Evolutionary conservation across 2,888 invertebrate species (phyloP).

Genomic region (Junonia oenone): DNA sequence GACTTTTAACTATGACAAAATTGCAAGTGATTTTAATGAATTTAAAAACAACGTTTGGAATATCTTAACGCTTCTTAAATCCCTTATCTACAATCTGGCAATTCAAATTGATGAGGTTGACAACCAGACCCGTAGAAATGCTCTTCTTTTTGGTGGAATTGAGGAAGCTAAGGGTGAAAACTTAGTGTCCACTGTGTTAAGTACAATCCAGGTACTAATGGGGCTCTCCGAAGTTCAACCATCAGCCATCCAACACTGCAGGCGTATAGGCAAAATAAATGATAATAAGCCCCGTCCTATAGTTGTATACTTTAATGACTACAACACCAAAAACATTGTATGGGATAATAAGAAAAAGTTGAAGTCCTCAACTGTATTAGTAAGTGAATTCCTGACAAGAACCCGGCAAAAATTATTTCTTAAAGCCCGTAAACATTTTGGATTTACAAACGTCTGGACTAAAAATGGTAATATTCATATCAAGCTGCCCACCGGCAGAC

Average conservation of each 20-base stretch:
- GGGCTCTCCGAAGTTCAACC: neutral
- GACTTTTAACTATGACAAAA: neutral
- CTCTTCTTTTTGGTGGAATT: neutral
- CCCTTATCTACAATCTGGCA: neutral
- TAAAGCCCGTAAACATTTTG: neutral
- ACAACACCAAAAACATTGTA: no score
- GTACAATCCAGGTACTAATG: neutral
- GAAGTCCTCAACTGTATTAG: neutral
- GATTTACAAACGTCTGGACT: neutral
- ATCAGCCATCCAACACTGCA: no score
- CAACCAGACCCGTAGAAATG: neutral
- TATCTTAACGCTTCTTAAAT: neutral
- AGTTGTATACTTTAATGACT: no score
- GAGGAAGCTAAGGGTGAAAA: neutral
- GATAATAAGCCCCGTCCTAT: no score
- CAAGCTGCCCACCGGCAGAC: no score
- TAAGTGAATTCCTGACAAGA: neutral
- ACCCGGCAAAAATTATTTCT: neutral
- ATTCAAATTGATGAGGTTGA: constrained; percentile 1
- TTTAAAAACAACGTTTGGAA: constrained; percentile 1
- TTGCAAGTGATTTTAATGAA: neutral
- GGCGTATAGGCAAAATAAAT: no score
- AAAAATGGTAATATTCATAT: no score
- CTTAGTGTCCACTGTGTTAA: neutral
- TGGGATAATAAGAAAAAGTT: no score